Percentiles rank a stretch among this genome's conserved stretches.
phyloP scores from a whole-genome alignment of 1,140 invertebrate species.

The Physella acuta region DNA sequence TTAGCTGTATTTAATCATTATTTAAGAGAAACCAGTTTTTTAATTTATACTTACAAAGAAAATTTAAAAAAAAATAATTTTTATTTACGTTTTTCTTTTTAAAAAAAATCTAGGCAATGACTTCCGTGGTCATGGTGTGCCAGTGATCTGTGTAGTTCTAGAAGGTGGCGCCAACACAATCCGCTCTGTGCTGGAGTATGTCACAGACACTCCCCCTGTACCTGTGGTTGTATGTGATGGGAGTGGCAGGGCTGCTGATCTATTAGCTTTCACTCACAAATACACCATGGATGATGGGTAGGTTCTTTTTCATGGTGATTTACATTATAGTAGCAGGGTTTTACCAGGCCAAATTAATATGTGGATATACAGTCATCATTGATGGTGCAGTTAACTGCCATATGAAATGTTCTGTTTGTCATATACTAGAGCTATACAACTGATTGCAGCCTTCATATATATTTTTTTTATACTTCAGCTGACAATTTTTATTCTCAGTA shows the following conservation, averaged over 20 bases:
- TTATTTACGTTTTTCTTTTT: neutral
- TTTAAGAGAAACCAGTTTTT: neutral
- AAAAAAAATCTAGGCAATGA: slow-evolving; percentile 51
- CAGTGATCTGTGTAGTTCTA: slow-evolving; percentile 93
- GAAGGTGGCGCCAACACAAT: slow-evolving; percentile 97
- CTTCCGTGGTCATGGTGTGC: slow-evolving; percentile 68
- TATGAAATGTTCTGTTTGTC: too few relatives aligned
- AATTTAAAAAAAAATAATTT: neutral
- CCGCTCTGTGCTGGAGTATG: slow-evolving; percentile 91
- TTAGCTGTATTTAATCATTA: neutral
- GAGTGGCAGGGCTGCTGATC: slow-evolving; percentile 91
- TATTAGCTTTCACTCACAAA: slow-evolving; percentile 95
- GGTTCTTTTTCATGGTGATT: too few relatives aligned
- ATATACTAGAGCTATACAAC: too few relatives aligned
- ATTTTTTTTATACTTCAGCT: too few relatives aligned
- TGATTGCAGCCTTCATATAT: too few relatives aligned
- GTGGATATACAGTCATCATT: too few relatives aligned
- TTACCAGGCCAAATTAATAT: too few relatives aligned
- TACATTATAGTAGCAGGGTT: too few relatives aligned
- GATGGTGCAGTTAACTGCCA: too few relatives aligned
- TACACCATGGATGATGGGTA: slow-evolving; percentile 61
- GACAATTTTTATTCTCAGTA: too few relatives aligned
- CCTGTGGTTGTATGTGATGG: slow-evolving; percentile 98
- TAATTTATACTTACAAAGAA: neutral
- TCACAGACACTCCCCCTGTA: slow-evolving; percentile 78